These are phyloP conservation scores for Saimiri boliviensis DNA, from an alignment of 2,113 vertebrate genomes.

Conservation along the genomic window DNA sequence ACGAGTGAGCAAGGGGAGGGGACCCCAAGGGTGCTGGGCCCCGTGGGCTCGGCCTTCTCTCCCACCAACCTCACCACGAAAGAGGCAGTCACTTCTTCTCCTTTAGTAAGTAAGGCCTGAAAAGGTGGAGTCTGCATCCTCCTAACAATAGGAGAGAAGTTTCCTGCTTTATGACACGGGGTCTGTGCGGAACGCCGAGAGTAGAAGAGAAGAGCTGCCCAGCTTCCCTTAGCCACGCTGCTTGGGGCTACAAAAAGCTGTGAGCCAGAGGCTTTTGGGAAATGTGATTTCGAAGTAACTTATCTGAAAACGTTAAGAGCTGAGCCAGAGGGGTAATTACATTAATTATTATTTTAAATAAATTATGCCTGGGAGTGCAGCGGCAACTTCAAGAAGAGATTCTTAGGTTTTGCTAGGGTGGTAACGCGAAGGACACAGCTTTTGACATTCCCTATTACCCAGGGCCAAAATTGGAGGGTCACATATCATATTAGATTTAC, in stretches of 20 bases:
- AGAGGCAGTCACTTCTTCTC: neutral
- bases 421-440: neutral
- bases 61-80: neutral
- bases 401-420: neutral
- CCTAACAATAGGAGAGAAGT: neutral
- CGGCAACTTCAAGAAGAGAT: neutral
- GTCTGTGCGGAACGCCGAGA: neutral
- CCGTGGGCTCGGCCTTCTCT: neutral
- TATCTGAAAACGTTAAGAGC: neutral
- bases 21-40: neutral
- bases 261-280: conserved; percentile 34
- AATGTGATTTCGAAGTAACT: neutral
- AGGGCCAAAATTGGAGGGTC: neutral
- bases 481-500: neutral
- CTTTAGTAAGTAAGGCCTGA: neutral
- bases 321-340: neutral
- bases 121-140: neutral
- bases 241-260: neutral
- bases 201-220: neutral
- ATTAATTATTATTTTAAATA: conserved; percentile 7
- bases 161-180: neutral
- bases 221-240: neutral
- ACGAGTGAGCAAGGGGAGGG: neutral
- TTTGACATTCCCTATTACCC: neutral
- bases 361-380: neutral